Conservation (phyloP, 2,113 vertebrate genomes). For the Pantherophis guttatus region DNA sequence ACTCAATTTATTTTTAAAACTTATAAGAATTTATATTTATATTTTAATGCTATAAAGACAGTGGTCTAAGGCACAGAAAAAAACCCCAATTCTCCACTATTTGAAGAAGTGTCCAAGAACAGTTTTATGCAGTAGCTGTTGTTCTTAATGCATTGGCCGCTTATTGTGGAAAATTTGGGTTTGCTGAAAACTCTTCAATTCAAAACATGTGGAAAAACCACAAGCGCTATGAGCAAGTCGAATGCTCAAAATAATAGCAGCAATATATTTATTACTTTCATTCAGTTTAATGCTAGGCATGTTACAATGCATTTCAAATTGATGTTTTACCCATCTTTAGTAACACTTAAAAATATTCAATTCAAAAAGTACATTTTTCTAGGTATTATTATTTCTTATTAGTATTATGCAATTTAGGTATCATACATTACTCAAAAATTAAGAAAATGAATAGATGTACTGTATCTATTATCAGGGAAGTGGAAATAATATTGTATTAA, state of each 20-base stretch:
- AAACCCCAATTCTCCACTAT: neutral
- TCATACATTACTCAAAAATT: conserved; percentile 22
- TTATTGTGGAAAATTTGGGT: neutral
- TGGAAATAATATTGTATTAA: conserved; percentile 41
- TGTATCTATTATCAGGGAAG: conserved; percentile 2
- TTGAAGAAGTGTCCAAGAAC: neutral
- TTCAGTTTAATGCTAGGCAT: neutral
- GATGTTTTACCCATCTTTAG: neutral
- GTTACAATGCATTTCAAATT: neutral
- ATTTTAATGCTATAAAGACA: neutral
- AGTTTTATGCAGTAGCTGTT: neutral
- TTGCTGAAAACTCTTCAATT: neutral
- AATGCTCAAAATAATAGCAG: neutral
- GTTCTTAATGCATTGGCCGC: neutral
- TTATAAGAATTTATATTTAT: neutral
- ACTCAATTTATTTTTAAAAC: conserved; percentile 25
- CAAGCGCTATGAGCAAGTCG: neutral
- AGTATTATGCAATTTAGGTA: neutral
- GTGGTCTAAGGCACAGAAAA: neutral
- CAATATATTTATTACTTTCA: neutral
- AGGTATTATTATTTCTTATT: neutral
- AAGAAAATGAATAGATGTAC: conserved; percentile 15
- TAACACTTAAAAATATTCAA: neutral
- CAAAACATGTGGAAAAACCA: neutral
- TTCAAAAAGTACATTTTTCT: neutral